phyloP scores from a whole-genome alignment of 2,797 vertebrate genomes.

The Schizopygopsis pylzovi region DNA sequence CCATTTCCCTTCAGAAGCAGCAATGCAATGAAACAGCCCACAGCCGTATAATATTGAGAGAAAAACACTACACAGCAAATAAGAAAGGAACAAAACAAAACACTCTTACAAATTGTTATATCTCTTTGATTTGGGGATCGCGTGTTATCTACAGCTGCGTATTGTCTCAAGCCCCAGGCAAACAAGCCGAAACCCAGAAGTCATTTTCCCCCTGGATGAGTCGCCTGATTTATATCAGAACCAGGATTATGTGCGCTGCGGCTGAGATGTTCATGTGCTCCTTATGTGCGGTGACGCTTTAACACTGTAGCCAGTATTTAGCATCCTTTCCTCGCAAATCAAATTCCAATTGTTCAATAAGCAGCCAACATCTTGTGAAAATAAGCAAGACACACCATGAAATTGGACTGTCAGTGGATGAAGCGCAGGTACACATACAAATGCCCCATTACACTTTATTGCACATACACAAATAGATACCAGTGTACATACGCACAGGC shows the following conservation, averaged over 20 bases:
- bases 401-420: slow-evolving; percentile 78
- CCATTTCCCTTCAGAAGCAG: not conserved
- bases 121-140: slow-evolving; percentile 26
- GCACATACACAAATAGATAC: slow-evolving; percentile 31
- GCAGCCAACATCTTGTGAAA: slow-evolving; percentile 77
- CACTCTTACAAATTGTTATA: slow-evolving; percentile 42
- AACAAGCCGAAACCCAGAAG: slow-evolving; percentile 67
- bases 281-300: slow-evolving; percentile 66
- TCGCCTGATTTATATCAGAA: slow-evolving; percentile 72
- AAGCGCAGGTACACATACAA: slow-evolving; percentile 73
- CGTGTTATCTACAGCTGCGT: slow-evolving; percentile 39
- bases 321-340: slow-evolving; percentile 75
- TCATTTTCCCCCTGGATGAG: slow-evolving; percentile 69
- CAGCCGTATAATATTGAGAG: slow-evolving; percentile 9
- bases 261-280: slow-evolving; percentile 51
- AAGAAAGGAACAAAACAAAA: slow-evolving; percentile 44
- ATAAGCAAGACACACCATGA: slow-evolving; percentile 80
- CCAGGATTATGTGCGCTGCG: slow-evolving; percentile 54
- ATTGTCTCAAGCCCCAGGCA: slow-evolving; percentile 62
- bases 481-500: slow-evolving; percentile 21
- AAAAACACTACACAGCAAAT: slow-evolving; percentile 13
- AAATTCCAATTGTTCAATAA: slow-evolving; percentile 79
- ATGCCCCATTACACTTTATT: slow-evolving; percentile 71
- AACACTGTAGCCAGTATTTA: slow-evolving; percentile 68
- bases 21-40: slow-evolving; percentile 7